phyloP scores from a whole-genome alignment of 1,140 invertebrate genomes.

The Calephelis nemesis region DNA sequence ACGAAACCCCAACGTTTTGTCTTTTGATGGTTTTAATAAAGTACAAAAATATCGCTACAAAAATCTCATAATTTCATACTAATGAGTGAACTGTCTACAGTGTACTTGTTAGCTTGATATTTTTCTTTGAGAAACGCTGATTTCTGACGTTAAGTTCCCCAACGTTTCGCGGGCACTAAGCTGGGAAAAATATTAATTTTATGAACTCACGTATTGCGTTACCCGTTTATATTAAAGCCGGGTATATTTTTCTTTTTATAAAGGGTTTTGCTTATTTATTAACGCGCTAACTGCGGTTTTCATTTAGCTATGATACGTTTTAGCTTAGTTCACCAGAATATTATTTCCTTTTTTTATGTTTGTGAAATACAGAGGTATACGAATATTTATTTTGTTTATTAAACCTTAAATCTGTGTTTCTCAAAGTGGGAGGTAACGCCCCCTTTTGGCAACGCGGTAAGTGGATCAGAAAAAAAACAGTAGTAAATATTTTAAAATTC shows the following conservation, averaged over 20 bases:
- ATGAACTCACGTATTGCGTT: slow-evolving; percentile 38
- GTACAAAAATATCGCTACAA: too few relatives aligned
- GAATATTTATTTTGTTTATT: too few relatives aligned
- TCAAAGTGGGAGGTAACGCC: too few relatives aligned
- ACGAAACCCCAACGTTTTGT: slow-evolving; percentile 22
- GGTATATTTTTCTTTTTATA: slow-evolving; percentile 44
- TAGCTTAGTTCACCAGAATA: slow-evolving; percentile 39
- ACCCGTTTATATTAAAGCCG: slow-evolving; percentile 49
- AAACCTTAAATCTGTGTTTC: too few relatives aligned
- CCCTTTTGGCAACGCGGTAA: too few relatives aligned
- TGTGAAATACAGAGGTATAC: too few relatives aligned
- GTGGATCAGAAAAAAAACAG: too few relatives aligned
- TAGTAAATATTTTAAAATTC: too few relatives aligned
- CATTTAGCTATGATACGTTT: slow-evolving; percentile 46
- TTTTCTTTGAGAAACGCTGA: slow-evolving; percentile 13
- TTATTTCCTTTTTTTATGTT: background rate
- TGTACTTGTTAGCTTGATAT: background rate
- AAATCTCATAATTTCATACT: background rate
- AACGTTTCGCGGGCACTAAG: slow-evolving; percentile 22
- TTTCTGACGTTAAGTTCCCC: slow-evolving; percentile 19
- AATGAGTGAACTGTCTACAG: background rate
- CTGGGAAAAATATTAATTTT: slow-evolving; percentile 36
- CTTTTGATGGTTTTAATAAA: too few relatives aligned
- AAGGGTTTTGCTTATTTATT: slow-evolving; percentile 49
- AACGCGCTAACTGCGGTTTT: slow-evolving; percentile 43